Evolutionary conservation across 2,888 invertebrate species (phyloP).

Genomic region (Strigamia transsilvanica): DNA sequence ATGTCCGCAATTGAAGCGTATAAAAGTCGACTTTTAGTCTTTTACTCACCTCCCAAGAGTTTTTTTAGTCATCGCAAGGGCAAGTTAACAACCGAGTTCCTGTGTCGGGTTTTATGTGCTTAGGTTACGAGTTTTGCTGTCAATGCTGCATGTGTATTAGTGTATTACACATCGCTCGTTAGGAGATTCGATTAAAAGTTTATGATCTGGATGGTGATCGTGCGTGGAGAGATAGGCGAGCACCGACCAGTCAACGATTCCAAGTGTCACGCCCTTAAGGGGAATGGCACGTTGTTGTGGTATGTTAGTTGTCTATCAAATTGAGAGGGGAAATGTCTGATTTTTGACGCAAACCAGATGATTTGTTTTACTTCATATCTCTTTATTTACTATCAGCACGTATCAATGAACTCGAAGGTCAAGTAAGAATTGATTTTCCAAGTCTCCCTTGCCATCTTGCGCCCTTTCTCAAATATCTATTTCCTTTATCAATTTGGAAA

Average conservation of each 20-base stretch:
- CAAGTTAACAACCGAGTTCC: background rate
- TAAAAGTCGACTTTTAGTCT: constrained; percentile 1
- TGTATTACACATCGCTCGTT: background rate
- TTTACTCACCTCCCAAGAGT: background rate
- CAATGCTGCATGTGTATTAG: constrained; percentile 9
- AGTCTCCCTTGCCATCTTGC: too few relatives aligned
- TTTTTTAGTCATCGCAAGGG: background rate
- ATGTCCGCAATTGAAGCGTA: background rate
- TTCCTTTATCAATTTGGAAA: background rate
- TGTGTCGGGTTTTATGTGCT: background rate
- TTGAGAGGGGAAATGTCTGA: background rate
- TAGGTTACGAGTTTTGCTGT: constrained; percentile 9
- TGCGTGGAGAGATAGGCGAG: background rate
- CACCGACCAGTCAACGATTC: background rate
- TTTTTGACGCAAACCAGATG: constrained; percentile 4
- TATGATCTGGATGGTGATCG: constrained; percentile 20
- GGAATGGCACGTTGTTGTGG: constrained; percentile 6
- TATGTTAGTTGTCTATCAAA: background rate
- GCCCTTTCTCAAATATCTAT: background rate
- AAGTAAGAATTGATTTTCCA: background rate
- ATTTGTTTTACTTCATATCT: background rate
- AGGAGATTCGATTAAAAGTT: constrained; percentile 20
- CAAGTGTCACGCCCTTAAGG: constrained; percentile 1
- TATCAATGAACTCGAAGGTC: background rate
- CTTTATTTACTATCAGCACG: background rate